phyloP scores from a whole-genome alignment of 2,797 vertebrate genomes.

The Discoglossus pictus region DNA sequence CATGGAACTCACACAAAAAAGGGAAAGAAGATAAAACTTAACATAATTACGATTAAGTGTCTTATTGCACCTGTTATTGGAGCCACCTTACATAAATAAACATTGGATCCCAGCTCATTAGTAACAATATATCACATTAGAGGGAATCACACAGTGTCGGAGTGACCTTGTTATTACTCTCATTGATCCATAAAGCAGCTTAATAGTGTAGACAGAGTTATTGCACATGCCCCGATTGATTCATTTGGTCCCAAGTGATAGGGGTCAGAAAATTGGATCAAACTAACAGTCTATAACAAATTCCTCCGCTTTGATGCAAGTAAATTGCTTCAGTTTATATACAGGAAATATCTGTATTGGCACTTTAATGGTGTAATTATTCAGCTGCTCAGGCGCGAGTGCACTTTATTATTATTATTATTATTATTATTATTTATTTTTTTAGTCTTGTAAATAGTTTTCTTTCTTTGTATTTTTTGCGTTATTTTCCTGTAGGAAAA shows the following conservation, averaged over 20 bases:
- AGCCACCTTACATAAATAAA: conserved; percentile 1
- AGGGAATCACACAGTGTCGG: conserved; percentile 1
- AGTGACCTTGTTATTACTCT: conserved; percentile 16
- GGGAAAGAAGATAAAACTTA: background rate
- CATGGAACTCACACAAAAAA: background rate
- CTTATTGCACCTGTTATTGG: background rate
- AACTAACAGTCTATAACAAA: conserved; percentile 11
- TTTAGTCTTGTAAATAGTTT: too few species aligned
- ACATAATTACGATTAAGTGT: conserved; percentile 1
- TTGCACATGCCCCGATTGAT: conserved; percentile 23
- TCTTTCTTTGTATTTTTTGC: too few species aligned
- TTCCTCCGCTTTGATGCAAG: background rate
- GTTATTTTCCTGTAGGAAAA: too few species aligned
- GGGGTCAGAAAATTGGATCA: conserved; percentile 19
- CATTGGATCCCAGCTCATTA: conserved; percentile 17
- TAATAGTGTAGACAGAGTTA: conserved; percentile 25
- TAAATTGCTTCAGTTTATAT: background rate
- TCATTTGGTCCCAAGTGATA: background rate
- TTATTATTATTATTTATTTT: too few species aligned
- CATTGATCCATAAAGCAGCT: conserved; percentile 29
- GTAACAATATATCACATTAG: conserved; percentile 12
- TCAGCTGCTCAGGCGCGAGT: too few species aligned
- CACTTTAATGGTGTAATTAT: too few species aligned
- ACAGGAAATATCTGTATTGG: background rate
- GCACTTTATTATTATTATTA: too few species aligned